These are phyloP conservation scores for Acanthornis magna DNA, from an alignment of 2,797 vertebrate species.

Conservation along the genomic window DNA sequence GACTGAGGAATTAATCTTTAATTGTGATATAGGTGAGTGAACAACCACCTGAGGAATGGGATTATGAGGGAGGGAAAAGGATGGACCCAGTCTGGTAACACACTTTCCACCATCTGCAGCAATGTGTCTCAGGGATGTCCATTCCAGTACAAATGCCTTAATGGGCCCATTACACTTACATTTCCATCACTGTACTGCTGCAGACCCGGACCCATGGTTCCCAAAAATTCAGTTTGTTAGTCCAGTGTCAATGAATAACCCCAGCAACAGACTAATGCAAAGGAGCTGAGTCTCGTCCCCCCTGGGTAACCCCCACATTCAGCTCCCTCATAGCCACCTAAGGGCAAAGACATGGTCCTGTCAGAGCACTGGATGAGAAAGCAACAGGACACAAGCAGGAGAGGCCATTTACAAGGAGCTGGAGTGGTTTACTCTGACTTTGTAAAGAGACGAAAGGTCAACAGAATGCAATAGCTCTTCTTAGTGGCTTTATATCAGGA, in stretches of 20 bases:
- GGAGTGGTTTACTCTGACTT: background rate
- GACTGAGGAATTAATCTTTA: background rate
- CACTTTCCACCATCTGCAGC: accelerated
- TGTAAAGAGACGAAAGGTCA: background rate
- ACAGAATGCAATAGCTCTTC: background rate
- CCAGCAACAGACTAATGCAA: background rate
- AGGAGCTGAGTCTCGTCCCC: background rate
- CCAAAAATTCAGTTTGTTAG: background rate
- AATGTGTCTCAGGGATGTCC: accelerated
- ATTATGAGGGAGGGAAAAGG: background rate
- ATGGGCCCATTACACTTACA: background rate
- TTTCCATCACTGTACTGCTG: background rate
- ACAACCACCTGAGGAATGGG: background rate
- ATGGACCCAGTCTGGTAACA: background rate
- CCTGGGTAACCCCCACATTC: background rate
- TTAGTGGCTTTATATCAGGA: background rate
- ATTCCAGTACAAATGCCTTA: background rate
- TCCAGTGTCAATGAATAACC: background rate
- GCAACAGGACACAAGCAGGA: background rate
- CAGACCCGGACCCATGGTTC: background rate
- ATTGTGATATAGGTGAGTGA: background rate
- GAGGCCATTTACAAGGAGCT: background rate
- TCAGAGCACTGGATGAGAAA: background rate
- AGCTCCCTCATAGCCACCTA: background rate
- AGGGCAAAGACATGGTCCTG: background rate